Conservation (phyloP, 2,888 invertebrate species). For the Itoplectis maculator region DNA sequence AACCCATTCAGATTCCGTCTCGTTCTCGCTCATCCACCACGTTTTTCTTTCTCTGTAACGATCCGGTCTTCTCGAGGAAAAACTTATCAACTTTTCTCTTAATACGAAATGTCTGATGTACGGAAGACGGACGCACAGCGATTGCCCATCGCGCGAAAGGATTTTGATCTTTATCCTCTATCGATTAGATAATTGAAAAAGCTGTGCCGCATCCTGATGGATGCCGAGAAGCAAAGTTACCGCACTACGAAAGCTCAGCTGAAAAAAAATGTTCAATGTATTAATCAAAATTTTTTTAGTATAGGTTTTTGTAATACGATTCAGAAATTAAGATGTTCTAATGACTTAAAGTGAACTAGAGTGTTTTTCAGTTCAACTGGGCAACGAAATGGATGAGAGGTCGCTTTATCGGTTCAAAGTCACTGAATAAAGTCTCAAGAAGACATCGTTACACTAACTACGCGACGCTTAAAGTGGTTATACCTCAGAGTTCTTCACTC, state of each 20-base stretch:
- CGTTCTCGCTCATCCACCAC: background rate
- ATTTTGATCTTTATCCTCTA: background rate
- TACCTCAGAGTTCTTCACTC: background rate
- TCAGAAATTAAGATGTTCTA: too few relatives aligned
- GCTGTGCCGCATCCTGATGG: background rate
- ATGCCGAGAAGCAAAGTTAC: background rate
- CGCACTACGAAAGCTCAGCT: background rate
- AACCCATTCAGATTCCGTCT: conserved; percentile 42
- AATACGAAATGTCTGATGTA: background rate
- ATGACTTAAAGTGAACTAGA: too few relatives aligned
- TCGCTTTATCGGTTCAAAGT: too few relatives aligned
- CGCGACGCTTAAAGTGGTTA: background rate
- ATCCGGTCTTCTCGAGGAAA: background rate
- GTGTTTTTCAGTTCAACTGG: too few relatives aligned
- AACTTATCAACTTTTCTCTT: background rate
- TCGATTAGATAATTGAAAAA: background rate
- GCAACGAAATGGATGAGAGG: too few relatives aligned
- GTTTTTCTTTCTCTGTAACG: background rate
- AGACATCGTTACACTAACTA: background rate
- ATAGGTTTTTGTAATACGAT: too few relatives aligned
- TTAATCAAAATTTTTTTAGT: too few relatives aligned
- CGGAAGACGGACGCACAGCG: background rate
- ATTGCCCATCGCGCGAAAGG: background rate
- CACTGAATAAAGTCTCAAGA: background rate
- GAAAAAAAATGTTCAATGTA: background rate